Conservation (phyloP, 2,888 invertebrate genomes). For the Chymomyza caudatula region DNA sequence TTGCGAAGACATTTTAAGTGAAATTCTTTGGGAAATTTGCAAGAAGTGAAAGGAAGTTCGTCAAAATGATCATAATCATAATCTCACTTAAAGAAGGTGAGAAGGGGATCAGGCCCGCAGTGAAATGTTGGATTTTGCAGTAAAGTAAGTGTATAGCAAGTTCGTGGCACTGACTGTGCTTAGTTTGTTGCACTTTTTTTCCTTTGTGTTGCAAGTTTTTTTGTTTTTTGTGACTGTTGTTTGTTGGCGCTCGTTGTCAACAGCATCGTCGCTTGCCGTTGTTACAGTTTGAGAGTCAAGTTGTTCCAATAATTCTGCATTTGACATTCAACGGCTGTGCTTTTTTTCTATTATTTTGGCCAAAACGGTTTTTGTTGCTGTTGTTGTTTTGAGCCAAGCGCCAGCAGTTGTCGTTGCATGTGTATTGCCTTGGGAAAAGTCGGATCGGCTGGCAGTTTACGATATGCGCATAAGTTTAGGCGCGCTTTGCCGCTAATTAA, state of each 20-base stretch:
- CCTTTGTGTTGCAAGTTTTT: not conserved
- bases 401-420: slow-evolving; percentile 19
- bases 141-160: not conserved
- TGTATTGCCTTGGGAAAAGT: not conserved
- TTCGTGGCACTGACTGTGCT: not conserved
- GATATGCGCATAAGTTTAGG: slow-evolving; percentile 24
- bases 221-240: not conserved
- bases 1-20: no score
- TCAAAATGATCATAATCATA: no score
- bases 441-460: not conserved
- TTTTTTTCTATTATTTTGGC: slow-evolving; percentile 35
- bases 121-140: no score
- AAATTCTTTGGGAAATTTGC: no score
- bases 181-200: not conserved
- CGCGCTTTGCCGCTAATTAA: slow-evolving; percentile 48
- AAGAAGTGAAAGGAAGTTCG: no score
- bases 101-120: no score
- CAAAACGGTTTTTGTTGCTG: slow-evolving; percentile 66
- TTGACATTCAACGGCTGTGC: slow-evolving; percentile 60
- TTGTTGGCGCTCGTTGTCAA: slow-evolving; percentile 27
- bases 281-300: slow-evolving; percentile 52
- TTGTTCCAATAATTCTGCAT: slow-evolving; percentile 69
- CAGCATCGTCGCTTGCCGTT: slow-evolving; percentile 32
- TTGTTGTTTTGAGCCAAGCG: slow-evolving; percentile 23
- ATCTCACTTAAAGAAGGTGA: no score